Conservation (phyloP, 37 sponge, comb jelly and placozoan genomes). For the Cladorhizidae sp. region DNA sequence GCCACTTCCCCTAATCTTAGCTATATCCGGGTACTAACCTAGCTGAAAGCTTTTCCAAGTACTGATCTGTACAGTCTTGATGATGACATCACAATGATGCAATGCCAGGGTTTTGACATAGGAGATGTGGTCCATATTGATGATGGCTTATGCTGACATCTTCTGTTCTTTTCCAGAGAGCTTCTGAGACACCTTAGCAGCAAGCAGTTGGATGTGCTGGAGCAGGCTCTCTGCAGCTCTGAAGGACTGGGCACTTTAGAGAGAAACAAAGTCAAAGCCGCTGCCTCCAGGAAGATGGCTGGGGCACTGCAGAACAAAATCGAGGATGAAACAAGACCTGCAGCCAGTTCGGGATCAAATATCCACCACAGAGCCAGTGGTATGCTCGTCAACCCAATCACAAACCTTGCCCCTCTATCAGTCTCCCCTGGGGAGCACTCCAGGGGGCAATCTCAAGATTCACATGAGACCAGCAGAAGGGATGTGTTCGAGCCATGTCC, state of each 20-base stretch:
- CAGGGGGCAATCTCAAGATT: constrained; percentile 11
- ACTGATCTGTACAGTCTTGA: too few species aligned
- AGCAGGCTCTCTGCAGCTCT: constrained; percentile 72
- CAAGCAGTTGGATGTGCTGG: constrained; percentile 57
- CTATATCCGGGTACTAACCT: too few species aligned
- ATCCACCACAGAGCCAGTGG: background rate
- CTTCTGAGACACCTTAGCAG: constrained; percentile 41
- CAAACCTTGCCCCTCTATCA: background rate
- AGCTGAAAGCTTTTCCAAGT: too few species aligned
- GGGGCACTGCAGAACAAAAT: background rate
- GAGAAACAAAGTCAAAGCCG: constrained; percentile 14
- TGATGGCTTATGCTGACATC: background rate
- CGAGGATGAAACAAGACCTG: background rate
- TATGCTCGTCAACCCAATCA: background rate
- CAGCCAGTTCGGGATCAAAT: background rate
- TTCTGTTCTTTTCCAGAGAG: constrained; percentile 45
- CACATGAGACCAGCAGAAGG: background rate
- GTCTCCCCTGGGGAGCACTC: background rate
- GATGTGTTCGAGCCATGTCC: constrained; percentile 35
- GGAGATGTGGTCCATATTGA: background rate
- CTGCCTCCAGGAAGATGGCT: background rate
- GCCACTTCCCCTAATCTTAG: too few species aligned
- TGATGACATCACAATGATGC: too few species aligned
- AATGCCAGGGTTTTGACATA: background rate
- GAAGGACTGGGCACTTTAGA: constrained; percentile 74